Evolutionary conservation across 2,888 invertebrate genomes (phyloP).

Genomic region (Morinoia aosen): DNA sequence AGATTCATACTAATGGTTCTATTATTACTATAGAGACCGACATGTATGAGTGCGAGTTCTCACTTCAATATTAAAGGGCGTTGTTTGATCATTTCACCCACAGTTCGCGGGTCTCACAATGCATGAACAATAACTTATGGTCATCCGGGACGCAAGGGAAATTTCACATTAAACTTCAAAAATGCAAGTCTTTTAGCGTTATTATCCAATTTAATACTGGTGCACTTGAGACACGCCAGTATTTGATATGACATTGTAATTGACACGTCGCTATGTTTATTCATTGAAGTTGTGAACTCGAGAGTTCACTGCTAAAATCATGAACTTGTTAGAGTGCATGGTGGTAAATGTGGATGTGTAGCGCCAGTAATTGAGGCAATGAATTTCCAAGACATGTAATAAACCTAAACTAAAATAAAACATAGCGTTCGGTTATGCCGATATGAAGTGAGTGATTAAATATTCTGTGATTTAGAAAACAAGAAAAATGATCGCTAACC

Average conservation of each 20-base stretch:
- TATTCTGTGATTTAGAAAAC: no score
- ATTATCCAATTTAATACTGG: background rate
- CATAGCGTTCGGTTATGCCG: no score
- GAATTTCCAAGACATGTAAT: no score
- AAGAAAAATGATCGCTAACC: no score
- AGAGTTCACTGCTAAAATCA: background rate
- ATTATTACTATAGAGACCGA: background rate
- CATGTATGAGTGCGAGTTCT: background rate
- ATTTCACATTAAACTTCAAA: conserved; percentile 50
- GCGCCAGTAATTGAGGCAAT: no score
- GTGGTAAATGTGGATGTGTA: no score
- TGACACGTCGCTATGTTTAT: background rate
- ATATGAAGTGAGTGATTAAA: no score
- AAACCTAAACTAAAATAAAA: no score
- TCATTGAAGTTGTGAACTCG: background rate
- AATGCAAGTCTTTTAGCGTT: background rate
- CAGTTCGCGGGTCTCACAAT: background rate
- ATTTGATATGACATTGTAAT: background rate
- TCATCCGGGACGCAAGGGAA: conserved; percentile 36
- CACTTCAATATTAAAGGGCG: conserved; percentile 3
- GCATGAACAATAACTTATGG: conserved; percentile 48
- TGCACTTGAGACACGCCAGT: background rate
- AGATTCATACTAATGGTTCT: background rate
- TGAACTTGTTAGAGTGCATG: background rate
- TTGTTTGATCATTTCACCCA: conserved; percentile 4